phyloP scores from a whole-genome alignment of 2,888 invertebrate genomes.

The Latrodectus hesperus region DNA sequence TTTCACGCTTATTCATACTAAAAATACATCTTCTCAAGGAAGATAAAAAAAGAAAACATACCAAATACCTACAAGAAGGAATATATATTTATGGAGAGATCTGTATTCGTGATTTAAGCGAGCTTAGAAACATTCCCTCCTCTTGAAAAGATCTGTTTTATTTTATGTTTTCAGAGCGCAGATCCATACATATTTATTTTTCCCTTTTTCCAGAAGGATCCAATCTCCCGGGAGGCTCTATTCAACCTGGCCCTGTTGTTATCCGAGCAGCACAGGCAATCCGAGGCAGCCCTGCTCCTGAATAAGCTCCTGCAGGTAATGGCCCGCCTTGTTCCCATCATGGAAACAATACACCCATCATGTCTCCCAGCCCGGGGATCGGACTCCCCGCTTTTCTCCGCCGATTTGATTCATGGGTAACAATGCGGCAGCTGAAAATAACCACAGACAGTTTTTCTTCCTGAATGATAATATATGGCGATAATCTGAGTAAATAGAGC shows the following conservation, averaged over 20 bases:
- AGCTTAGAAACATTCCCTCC: conserved; percentile 2
- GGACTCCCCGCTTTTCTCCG: background rate
- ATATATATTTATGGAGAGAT: too few relatives aligned
- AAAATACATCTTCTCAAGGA: too few relatives aligned
- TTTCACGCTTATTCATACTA: too few relatives aligned
- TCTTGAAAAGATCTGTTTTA: background rate
- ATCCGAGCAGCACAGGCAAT: conserved; percentile 89
- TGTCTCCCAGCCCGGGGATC: background rate
- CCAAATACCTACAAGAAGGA: too few relatives aligned
- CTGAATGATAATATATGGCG: too few relatives aligned
- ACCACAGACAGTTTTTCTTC: too few relatives aligned
- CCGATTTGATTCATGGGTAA: background rate
- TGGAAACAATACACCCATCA: background rate
- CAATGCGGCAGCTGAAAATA: background rate
- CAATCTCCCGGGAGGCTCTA: conserved; percentile 91
- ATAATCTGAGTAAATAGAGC: too few relatives aligned
- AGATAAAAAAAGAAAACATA: too few relatives aligned
- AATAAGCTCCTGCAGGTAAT: conserved; percentile 82
- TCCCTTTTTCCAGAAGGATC: conserved; percentile 78
- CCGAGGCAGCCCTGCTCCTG: conserved; percentile 93
- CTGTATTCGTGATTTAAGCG: background rate
- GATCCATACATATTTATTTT: conserved; percentile 1
- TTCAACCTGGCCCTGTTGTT: conserved; percentile 93
- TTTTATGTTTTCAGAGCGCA: background rate
- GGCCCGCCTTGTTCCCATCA: background rate